phyloP scores from a whole-genome alignment of 2,113 vertebrate species.

The Rousettus leschenaultii region DNA sequence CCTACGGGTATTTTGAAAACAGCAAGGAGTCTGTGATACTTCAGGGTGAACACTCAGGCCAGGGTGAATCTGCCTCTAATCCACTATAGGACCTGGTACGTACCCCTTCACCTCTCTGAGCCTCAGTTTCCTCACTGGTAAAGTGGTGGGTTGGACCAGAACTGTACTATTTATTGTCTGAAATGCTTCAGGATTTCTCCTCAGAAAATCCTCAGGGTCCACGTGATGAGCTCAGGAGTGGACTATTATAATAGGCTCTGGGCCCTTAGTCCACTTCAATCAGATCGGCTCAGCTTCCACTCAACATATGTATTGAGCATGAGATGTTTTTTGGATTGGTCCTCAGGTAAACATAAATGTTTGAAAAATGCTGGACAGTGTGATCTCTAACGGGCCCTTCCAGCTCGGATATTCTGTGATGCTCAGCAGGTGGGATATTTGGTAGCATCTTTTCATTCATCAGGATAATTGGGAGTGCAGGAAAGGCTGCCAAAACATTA shows the following conservation, averaged over 20 bases:
- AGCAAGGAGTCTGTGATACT: neutral
- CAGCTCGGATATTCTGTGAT: conserved; percentile 36
- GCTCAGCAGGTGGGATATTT: conserved; percentile 61
- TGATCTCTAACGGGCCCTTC: conserved; percentile 34
- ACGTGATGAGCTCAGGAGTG: neutral
- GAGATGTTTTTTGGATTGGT: conserved; percentile 33
- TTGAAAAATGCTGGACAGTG: conserved; percentile 56
- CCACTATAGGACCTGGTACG: neutral
- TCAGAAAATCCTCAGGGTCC: neutral
- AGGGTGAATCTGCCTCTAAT: neutral
- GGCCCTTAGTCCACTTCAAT: neutral
- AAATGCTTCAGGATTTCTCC: neutral
- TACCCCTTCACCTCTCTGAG: neutral
- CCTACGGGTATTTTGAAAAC: neutral
- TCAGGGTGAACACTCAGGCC: neutral
- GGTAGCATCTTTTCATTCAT: conserved; percentile 69
- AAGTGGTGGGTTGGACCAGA: neutral
- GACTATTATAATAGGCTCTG: neutral
- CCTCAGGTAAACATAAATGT: conserved; percentile 51
- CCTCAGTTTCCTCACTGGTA: neutral
- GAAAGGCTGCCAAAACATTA: conserved; percentile 61
- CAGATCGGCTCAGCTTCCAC: conserved; percentile 1
- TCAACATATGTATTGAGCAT: neutral
- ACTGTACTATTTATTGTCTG: neutral
- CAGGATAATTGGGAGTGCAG: conserved; percentile 61